Evolutionary conservation across 1,140 invertebrate genomes (phyloP).

Genomic region (Adelges cooleyi): DNA sequence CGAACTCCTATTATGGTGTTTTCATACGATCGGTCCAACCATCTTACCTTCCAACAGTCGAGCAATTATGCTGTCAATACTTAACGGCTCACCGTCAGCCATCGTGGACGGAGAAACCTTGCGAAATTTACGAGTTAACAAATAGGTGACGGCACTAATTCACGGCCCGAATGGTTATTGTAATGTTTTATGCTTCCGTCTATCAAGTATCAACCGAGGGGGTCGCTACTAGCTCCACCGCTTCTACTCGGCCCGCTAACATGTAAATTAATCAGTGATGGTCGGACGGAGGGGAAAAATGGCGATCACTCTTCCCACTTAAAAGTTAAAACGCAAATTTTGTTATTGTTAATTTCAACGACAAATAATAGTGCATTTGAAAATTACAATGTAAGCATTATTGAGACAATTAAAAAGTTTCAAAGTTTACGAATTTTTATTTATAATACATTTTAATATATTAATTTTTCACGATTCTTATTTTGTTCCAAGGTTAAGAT

Average conservation of each 20-base stretch:
- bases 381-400: too few species aligned
- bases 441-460: too few species aligned
- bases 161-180: too few species aligned
- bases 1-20: too few species aligned
- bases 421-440: too few species aligned
- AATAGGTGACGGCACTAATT: not conserved
- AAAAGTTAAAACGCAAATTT: too few species aligned
- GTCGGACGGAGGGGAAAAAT: constrained; percentile 20
- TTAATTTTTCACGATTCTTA: too few species aligned
- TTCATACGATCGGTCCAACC: too few species aligned
- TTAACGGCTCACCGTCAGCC: constrained; percentile 32
- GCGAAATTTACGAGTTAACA: not conserved
- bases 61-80: constrained; percentile 35
- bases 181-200: not conserved
- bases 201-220: constrained; percentile 4
- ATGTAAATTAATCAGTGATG: constrained; percentile 23
- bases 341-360: too few species aligned
- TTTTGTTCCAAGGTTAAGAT: too few species aligned
- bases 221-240: not conserved
- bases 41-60: constrained; percentile 34
- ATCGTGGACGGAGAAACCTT: constrained; percentile 16
- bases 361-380: too few species aligned
- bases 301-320: constrained; percentile 18
- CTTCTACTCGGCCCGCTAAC: constrained; percentile 3
- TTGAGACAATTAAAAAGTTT: too few species aligned